Evolutionary conservation across 2,113 vertebrate genomes (phyloP), one percentile per base, ranked within the genome.

Genomic region (Motacilla alba): DNA sequence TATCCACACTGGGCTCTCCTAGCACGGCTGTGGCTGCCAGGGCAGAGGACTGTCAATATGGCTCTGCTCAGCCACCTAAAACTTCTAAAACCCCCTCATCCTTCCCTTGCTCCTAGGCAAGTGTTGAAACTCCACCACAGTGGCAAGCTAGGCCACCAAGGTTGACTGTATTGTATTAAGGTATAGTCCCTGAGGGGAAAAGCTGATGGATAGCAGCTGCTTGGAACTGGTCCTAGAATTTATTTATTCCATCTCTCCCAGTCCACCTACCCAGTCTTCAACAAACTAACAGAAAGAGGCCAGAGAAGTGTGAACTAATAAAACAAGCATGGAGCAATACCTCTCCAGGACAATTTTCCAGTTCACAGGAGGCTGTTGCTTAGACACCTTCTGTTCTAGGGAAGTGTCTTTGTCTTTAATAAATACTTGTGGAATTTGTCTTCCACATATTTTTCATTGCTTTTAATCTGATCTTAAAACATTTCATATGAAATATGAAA

Each of bases 61-160:
- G 24, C 23, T 37, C 23, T 50, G 85, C n/a, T 80, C 30, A 28
- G 58, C 8, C 77, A 82, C 44, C 41, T 33, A 31, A 49, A 67
- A 35, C 18, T 49, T 46, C 33, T 58, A 2, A 4, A 27, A 2
- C 11, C 3, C 3, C 6, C 3, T 2, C 5, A 3, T 23, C 22
- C 23, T 47, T 17, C 28, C 33, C 33, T 72, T 78, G 26, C 30
- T 74, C 85, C 41, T 55, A 87, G 27, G n/a, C 20, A 83, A 81
- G 39, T 12, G 39, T 13, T 41, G 43, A 89, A 91, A 58, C 35
- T 49, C 28, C 56, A 59, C 21, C 4, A 3, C 62, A 62, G 49
- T 19, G 41, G 69, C 22, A 63, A 79, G 41, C 53, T 3, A 59
- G 82, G 55, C n/a, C 69, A 87, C 35, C 11, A 4, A 58, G 73